Conservation (phyloP, 2,797 vertebrate genomes). For the Acrossocheilus wenchowensis region DNA sequence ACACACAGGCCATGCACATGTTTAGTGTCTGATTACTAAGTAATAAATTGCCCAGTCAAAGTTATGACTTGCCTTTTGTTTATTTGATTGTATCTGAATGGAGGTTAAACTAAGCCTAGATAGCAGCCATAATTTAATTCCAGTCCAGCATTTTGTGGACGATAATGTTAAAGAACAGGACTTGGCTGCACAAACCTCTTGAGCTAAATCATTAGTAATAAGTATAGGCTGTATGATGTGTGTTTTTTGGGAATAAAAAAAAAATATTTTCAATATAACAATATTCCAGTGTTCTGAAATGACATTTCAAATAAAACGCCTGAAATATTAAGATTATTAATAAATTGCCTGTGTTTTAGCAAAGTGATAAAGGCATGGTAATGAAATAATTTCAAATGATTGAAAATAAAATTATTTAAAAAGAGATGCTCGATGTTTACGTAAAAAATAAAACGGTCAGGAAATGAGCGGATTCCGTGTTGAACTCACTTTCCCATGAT, state of each 20-base stretch:
- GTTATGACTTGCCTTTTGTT: conserved; percentile 78
- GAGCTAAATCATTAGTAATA: neutral
- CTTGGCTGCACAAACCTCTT: neutral
- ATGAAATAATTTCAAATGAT: neutral
- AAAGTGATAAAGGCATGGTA: neutral
- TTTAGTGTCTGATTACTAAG: neutral
- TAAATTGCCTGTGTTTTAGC: neutral
- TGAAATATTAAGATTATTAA: neutral
- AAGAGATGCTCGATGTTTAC: neutral
- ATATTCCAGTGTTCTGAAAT: no score
- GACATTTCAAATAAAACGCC: neutral
- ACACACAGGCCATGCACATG: conserved; percentile 3
- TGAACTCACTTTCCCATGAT: conserved; percentile 5
- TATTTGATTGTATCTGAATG: conserved; percentile 81
- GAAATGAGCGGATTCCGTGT: neutral
- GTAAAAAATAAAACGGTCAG: neutral
- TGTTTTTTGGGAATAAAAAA: no score
- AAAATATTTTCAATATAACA: no score
- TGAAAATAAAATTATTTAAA: neutral
- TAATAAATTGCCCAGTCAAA: conserved; percentile 51
- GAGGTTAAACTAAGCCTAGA: conserved; percentile 79
- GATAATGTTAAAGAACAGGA: neutral
- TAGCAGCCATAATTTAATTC: conserved; percentile 81
- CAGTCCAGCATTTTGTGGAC: conserved; percentile 73
- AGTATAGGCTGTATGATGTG: neutral